Percentiles rank a stretch among this genome's conserved stretches.
These are phyloP conservation scores for Anticlea derivata DNA, from an alignment of 2,888 invertebrate species.

Conservation along the genomic window DNA sequence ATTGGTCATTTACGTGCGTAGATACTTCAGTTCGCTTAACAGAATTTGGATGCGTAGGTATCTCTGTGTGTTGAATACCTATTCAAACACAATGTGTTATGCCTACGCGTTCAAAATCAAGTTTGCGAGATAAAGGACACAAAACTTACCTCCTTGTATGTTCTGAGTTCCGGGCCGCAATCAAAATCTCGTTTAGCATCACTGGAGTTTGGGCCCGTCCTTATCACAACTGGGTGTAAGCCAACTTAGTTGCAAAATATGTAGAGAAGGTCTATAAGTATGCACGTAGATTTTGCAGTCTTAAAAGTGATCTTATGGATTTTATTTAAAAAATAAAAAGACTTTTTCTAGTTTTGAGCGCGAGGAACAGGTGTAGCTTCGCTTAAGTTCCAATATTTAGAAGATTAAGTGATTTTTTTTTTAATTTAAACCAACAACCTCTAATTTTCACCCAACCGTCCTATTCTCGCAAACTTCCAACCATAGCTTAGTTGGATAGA, in stretches of 20 bases:
- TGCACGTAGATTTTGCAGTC: neutral
- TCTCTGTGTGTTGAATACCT: no score
- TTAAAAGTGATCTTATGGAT: no score
- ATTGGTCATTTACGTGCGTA: neutral
- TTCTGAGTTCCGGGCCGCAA: slow-evolving; percentile 33
- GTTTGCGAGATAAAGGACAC: slow-evolving; percentile 22
- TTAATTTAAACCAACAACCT: no score
- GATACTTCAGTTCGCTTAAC: slow-evolving; percentile 2
- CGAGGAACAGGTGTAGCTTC: no score
- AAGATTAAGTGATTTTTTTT: no score
- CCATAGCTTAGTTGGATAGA: no score
- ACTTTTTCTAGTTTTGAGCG: no score
- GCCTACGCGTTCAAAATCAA: slow-evolving; percentile 18
- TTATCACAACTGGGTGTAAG: slow-evolving; percentile 53
- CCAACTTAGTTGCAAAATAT: slow-evolving; percentile 37
- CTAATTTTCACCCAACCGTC: no score
- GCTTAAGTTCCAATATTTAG: no score
- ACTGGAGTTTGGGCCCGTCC: slow-evolving; percentile 27
- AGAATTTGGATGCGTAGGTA: no score
- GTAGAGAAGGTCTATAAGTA: slow-evolving; percentile 1
- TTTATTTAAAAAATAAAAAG: no score
- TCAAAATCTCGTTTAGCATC: slow-evolving; percentile 52
- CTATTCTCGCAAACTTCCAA: no score
- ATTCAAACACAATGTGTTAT: slow-evolving; percentile 1
- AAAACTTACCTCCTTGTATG: slow-evolving; percentile 19